Evolutionary conservation across 2,888 invertebrate genomes (phyloP), one percentile per base, ranked within the genome.

Genomic region (Troides helena): DNA sequence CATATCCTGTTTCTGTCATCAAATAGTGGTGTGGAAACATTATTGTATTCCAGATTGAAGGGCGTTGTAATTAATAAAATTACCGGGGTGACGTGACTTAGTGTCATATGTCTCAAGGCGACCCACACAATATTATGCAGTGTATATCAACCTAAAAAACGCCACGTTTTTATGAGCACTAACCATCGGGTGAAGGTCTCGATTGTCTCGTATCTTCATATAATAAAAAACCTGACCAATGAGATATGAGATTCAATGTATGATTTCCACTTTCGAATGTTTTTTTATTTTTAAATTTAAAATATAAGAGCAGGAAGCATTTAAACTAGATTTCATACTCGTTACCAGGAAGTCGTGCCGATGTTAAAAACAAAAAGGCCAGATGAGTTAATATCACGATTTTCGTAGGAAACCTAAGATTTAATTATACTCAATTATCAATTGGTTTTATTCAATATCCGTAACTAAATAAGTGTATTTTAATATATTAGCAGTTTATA

Each of bases 321-420:
- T 59, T 57, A 69, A 66, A 59, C 59, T 12, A 65, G 43, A 67
- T 60, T 64, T 53, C 14, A 70, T 56, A 70, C 60, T 59, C 62
- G 18, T 62, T 62, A 67, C 30, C 57, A 67, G 70, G 67, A 70
- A 70, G 61, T 46, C 60, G 50, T 61, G 67, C 43, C 39, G 17
- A 63, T n/a, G 57, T 30, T 56, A 21, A 61, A 70, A 70, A 66
- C 67, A 43, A 56, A 23, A 67, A 67, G 56, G 57, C 36, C 23
- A 21, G 23, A 57, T 67, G 46, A 56, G 36, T 50, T 46, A 23
- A 17, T 53, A 60, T 70, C 70, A 70, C 67, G 70, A 70, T 39
- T 53, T 46, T 64, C 39, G 14, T 18, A 64, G 10, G 59, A 61
- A 70, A 18, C 43, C 56, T 39, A 46, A 61, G 46, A 60, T 70